A percentile compares a stretch with the other conserved stretches of the same genome.
Conservation (phyloP, 2,113 vertebrate species). For the Aramus guarauna region DNA sequence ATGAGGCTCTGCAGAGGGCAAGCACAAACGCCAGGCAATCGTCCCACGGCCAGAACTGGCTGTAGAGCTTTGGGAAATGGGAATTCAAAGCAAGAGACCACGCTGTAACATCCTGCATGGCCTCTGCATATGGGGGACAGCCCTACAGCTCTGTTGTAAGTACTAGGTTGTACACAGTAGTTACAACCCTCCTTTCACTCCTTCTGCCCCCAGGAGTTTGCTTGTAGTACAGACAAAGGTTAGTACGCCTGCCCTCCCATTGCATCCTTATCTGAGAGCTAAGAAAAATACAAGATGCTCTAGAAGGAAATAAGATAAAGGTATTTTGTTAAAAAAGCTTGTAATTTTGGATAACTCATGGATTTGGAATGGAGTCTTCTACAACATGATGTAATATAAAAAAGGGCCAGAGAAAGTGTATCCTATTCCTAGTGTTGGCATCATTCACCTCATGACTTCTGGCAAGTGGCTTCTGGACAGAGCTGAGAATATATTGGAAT, state of each 20-base stretch:
- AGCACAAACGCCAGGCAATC: background rate
- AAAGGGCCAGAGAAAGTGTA: background rate
- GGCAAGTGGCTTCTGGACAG: background rate
- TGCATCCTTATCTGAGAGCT: background rate
- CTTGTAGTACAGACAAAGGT: background rate
- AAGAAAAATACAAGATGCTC: background rate
- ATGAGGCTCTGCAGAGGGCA: background rate
- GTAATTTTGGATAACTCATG: background rate
- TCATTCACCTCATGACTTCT: background rate
- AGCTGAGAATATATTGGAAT: background rate
- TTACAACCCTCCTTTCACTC: no score
- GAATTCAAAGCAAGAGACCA: background rate
- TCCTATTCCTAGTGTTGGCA: background rate
- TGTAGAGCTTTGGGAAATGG: background rate
- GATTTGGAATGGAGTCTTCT: background rate
- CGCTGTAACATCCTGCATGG: background rate
- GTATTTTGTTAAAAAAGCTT: background rate
- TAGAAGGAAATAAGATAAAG: background rate
- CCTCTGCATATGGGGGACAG: background rate
- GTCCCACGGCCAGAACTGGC: background rate
- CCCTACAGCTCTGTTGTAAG: background rate
- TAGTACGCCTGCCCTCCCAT: background rate
- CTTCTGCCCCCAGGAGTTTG: background rate
- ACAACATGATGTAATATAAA: background rate
- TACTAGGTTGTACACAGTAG: background rate